Base-by-base conservation (phyloP, 1,140 invertebrate species). In the Patella vulgata region DNA sequence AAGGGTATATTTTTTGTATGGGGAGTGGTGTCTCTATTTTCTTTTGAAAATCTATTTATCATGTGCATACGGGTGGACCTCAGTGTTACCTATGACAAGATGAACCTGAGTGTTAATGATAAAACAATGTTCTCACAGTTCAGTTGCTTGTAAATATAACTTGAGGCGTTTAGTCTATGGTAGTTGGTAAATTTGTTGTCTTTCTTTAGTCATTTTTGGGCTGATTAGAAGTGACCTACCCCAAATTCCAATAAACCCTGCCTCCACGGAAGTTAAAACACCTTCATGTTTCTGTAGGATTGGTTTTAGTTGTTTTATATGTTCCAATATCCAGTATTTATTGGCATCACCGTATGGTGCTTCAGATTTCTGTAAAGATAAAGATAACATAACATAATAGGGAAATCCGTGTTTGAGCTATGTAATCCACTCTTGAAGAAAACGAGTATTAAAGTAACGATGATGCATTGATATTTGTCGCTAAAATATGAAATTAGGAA, bases 171-270 rank as follows among this genome's bases (percentile, higher is more conserved):
- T n/a, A n/a, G n/a, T n/a, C n/a, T n/a, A n/a, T n/a, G n/a, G n/a
- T n/a, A n/a, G n/a, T n/a, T n/a, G 8, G 8, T 14, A n/a, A 4
- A 23, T 11, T 3, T 47, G 44, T 3, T 47, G 3, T 14, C 19
- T 47, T 47, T 19, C 44, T 47, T 21, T 47, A 0, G 12, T 47
- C 1, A 19, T 47, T 5, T 2, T n/a, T n/a, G n/a, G n/a, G n/a
- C n/a, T n/a, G 25, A 3, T 8, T 36, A 23, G 3, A 19, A 17
- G 27, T 11, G 23, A 14, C 53, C 31, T 40, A 67, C 65, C 66
- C 60, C 66, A 68, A 25, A 50, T 59, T 17, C 66, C 66, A 30
- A 68, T 68, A 40, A 68, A 68, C 4, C 66, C 66, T 25, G 62
- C 66, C 21, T 68, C 50, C 1, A 68, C 33, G 9, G 58, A 31